These are phyloP conservation scores for Stenurella melanura DNA, from an alignment of 2,888 invertebrate species.

Conservation along the genomic window DNA sequence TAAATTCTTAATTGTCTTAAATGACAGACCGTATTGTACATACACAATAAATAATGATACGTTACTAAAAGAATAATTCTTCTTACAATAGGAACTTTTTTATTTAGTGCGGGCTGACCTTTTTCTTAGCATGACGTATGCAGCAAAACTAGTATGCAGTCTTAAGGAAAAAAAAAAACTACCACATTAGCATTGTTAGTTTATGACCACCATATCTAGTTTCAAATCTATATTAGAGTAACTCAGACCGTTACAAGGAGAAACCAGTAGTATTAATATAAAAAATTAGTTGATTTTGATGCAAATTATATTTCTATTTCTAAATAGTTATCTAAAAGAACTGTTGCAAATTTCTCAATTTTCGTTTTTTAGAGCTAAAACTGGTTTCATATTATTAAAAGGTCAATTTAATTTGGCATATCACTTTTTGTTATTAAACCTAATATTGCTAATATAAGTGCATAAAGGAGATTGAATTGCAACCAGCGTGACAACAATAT, in stretches of 20 bases:
- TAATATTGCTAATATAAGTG: neutral
- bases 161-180: neutral
- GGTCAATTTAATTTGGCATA: neutral
- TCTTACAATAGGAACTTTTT: slow-evolving; percentile 8
- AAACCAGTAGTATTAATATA: neutral
- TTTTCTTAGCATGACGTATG: slow-evolving; percentile 25
- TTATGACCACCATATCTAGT: slow-evolving; percentile 12
- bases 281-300: neutral
- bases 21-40: neutral
- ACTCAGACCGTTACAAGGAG: neutral
- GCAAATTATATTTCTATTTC: neutral
- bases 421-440: neutral
- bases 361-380: neutral
- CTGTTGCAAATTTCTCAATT: neutral
- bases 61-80: slow-evolving; percentile 10
- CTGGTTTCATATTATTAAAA: neutral
- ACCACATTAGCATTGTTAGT: slow-evolving; percentile 4
- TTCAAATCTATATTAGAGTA: neutral
- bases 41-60: slow-evolving; percentile 19
- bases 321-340: neutral
- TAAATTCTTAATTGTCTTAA: slow-evolving; percentile 31
- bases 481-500: neutral
- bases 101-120: slow-evolving; percentile 9
- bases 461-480: neutral
- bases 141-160: neutral